Conservation (phyloP, 2,888 invertebrate genomes). For the Halictus ligatus region DNA sequence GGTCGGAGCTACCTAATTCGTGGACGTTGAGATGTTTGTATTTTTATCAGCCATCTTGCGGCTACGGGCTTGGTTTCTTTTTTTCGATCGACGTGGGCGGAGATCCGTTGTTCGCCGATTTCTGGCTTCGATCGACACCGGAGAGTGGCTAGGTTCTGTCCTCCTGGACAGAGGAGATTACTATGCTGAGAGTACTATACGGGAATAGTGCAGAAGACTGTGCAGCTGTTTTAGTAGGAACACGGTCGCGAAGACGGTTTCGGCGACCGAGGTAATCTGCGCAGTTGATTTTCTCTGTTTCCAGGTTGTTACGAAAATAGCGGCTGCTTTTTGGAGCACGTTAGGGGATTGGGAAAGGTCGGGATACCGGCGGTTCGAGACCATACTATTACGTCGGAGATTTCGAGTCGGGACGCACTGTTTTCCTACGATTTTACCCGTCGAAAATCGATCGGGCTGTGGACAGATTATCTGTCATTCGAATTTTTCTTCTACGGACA, state of each 20-base stretch:
- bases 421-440: background rate
- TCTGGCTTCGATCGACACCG: background rate
- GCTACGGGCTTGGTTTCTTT: background rate
- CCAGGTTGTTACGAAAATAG: slow-evolving; percentile 60
- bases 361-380: slow-evolving; percentile 36
- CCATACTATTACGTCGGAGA: slow-evolving; percentile 17
- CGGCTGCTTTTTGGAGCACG: slow-evolving; percentile 45
- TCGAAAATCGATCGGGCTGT: background rate
- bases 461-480: background rate
- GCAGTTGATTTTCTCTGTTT: slow-evolving; percentile 48
- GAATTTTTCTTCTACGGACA: background rate
- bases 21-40: slow-evolving; percentile 11
- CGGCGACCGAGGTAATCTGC: slow-evolving; percentile 29
- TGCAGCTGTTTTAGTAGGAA: background rate
- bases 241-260: slow-evolving; percentile 20
- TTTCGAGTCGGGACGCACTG: background rate
- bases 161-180: background rate
- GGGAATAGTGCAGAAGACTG: background rate
- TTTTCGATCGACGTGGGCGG: background rate
- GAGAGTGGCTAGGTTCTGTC: background rate
- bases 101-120: background rate
- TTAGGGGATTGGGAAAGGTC: slow-evolving; percentile 65
- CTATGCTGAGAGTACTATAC: background rate
- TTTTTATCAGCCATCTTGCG: slow-evolving; percentile 1
- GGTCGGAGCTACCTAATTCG: slow-evolving; percentile 17